phyloP scores from a whole-genome alignment of 2,797 vertebrate genomes.

The Threskiornis aethiopicus region DNA sequence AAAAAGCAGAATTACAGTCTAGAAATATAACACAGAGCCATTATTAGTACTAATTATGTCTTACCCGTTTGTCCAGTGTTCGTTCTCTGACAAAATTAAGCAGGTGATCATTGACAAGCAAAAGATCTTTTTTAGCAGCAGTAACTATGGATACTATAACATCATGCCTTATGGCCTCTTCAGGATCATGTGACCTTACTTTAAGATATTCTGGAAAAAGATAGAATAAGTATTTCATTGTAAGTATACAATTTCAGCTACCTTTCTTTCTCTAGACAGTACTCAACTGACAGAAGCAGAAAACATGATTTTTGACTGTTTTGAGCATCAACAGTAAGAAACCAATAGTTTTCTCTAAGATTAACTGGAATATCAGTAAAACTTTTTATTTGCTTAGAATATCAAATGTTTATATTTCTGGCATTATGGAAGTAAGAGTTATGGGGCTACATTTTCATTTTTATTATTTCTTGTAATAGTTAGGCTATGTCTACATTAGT shows the following conservation, averaged over 20 bases:
- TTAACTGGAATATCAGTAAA: not conserved
- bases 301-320: not conserved
- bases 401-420: not conserved
- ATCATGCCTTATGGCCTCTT: constrained; percentile 96
- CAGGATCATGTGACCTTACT: constrained; percentile 95
- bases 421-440: not conserved
- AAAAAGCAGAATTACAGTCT: not conserved
- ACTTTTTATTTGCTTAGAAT: not conserved
- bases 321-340: not conserved
- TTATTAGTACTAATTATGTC: constrained; percentile 20
- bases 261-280: not conserved
- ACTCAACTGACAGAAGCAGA: not conserved
- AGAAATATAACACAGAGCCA: not conserved
- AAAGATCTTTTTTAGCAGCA: constrained; percentile 95
- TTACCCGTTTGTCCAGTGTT: constrained; percentile 95
- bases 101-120: constrained; percentile 93
- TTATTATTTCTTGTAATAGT: not conserved
- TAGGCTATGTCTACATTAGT: not conserved
- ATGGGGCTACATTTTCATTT: not conserved
- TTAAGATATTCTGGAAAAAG: constrained; percentile 87
- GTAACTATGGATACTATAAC: constrained; percentile 99
- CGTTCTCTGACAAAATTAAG: constrained; percentile 96
- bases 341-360: not conserved
- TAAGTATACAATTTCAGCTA: not conserved
- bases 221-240: not conserved